A percentile compares a stretch with the other conserved stretches of the same genome.
Evolutionary conservation across 2,888 invertebrate species (phyloP).

Genomic region (Mythimna lalbum): DNA sequence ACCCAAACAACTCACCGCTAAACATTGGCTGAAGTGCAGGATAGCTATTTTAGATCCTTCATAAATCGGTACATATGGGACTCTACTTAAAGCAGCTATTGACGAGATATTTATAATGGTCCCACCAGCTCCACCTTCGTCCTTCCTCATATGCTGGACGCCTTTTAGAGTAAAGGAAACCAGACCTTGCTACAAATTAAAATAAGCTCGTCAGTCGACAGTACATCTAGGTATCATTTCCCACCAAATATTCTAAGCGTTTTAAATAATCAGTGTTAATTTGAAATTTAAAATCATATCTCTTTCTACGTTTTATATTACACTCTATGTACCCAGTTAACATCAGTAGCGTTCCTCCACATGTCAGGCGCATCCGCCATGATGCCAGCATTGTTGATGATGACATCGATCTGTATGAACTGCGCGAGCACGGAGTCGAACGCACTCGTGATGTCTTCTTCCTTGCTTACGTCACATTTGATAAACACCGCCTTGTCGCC

Average conservation of each 20-base stretch:
- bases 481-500: conserved; percentile 69
- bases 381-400: conserved; percentile 78
- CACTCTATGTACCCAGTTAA: conserved; percentile 71
- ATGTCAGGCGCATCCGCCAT: conserved; percentile 70
- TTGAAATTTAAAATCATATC: no score
- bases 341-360: conserved; percentile 73
- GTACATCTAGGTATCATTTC: no score
- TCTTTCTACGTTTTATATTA: no score
- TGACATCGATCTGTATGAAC: conserved; percentile 72
- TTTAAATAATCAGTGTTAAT: no score
- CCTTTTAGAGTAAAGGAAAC: conserved; percentile 81
- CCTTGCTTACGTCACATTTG: conserved; percentile 75
- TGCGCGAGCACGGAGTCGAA: conserved; percentile 68
- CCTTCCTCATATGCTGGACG: conserved; percentile 72
- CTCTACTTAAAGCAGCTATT: conserved; percentile 61
- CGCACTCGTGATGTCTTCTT: conserved; percentile 66
- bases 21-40: conserved; percentile 38
- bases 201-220: neutral
- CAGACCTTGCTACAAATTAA: conserved; percentile 80
- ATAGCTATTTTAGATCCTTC: conserved; percentile 67
- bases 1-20: conserved; percentile 25
- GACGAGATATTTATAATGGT: conserved; percentile 75
- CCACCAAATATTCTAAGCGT: no score
- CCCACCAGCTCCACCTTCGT: conserved; percentile 73
- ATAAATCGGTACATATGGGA: conserved; percentile 68